Evolutionary conservation across 2,113 vertebrate species (phyloP).

Genomic region (Furnarius figulus): DNA sequence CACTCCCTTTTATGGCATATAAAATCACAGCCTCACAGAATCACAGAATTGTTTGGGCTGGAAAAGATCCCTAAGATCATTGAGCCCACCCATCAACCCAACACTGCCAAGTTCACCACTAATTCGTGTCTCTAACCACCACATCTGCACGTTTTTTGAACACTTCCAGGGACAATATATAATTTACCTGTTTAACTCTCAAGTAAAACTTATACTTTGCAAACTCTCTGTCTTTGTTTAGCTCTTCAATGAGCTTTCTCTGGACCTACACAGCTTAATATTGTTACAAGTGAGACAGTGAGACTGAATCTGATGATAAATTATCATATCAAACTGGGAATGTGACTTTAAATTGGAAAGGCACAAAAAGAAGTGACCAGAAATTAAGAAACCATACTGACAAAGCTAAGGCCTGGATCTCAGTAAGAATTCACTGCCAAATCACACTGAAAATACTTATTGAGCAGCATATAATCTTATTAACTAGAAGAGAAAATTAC

Average conservation of each 20-base stretch:
- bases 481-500: conserved; percentile 31
- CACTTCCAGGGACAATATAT: background rate
- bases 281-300: background rate
- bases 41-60: background rate
- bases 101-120: too few relatives aligned
- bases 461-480: conserved; percentile 16
- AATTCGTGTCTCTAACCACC: background rate
- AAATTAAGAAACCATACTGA: background rate
- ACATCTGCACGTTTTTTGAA: background rate
- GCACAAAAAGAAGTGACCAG: background rate
- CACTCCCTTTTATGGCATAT: background rate
- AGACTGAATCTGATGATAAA: background rate
- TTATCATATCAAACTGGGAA: background rate
- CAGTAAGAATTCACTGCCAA: background rate
- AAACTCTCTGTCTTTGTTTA: background rate
- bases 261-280: background rate
- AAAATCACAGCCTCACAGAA: background rate
- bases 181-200: background rate
- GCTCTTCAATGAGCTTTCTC: background rate
- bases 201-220: background rate
- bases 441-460: background rate
- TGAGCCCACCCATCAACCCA: background rate
- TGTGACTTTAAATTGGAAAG: background rate
- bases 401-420: background rate
- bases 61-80: background rate